Evolutionary conservation across 2,113 vertebrate genomes (phyloP).

Genomic region (Seriola rivoliana): DNA sequence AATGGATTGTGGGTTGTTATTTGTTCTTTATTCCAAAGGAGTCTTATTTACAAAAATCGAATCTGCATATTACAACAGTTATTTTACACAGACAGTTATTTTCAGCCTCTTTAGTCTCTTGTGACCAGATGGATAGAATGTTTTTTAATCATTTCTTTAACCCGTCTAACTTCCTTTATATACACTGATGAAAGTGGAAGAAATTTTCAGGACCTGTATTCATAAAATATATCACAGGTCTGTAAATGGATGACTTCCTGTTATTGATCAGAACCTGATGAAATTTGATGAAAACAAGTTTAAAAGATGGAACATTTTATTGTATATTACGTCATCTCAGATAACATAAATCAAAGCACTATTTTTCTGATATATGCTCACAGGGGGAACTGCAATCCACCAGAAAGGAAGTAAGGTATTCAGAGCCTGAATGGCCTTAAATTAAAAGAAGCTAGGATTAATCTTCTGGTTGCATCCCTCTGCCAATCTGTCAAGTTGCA

Average conservation of each 20-base stretch:
- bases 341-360: conserved; percentile 36
- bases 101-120: neutral
- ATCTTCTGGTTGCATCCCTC: no score
- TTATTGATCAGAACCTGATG: conserved; percentile 34
- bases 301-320: conserved; percentile 31
- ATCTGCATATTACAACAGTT: neutral
- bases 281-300: conserved; percentile 49
- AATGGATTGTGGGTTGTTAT: neutral
- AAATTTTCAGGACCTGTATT: neutral
- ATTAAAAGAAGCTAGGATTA: neutral
- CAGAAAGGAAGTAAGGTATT: conserved; percentile 8
- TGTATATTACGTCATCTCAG: conserved; percentile 37
- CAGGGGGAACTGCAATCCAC: conserved; percentile 1
- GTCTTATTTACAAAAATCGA: neutral
- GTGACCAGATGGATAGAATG: neutral
- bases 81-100: neutral
- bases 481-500: no score
- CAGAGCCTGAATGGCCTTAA: neutral
- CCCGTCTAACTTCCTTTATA: neutral
- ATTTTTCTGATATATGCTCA: conserved; percentile 41
- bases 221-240: neutral
- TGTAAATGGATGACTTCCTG: neutral
- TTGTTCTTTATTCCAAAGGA: neutral
- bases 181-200: neutral
- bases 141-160: neutral